These are phyloP conservation scores for Barnardius zonarius DNA, from an alignment of 2,113 vertebrate genomes.

Conservation along the genomic window DNA sequence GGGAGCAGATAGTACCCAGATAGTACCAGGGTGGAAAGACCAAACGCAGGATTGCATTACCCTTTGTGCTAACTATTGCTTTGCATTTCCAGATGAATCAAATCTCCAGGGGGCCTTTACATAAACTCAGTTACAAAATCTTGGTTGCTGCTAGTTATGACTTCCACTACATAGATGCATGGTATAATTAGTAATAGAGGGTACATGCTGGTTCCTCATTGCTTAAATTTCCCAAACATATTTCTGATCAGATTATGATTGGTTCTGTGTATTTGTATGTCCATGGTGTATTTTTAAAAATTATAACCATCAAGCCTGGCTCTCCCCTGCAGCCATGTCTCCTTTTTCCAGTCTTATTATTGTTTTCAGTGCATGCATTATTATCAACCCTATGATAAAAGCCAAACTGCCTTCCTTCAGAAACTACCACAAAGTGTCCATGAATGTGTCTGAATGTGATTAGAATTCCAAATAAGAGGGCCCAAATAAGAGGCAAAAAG, in stretches of 20 bases:
- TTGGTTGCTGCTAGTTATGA: neutral
- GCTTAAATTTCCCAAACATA: neutral
- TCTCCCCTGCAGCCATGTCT: neutral
- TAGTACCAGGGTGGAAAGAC: neutral
- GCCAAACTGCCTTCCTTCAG: neutral
- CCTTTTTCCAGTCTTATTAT: neutral
- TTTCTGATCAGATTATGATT: neutral
- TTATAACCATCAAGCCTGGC: neutral
- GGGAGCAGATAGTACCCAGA: neutral
- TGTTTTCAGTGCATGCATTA: neutral
- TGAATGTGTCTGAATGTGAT: neutral
- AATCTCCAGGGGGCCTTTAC: neutral
- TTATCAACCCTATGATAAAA: neutral
- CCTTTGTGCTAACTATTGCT: neutral
- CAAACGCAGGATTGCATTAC: neutral
- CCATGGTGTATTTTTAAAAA: neutral
- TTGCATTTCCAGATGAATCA: neutral
- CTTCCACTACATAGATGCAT: neutral
- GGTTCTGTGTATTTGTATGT: neutral
- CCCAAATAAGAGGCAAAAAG: neutral
- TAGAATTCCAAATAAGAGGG: neutral
- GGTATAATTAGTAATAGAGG: neutral
- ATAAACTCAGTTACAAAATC: neutral
- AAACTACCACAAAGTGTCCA: neutral
- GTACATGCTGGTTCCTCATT: neutral